Percentiles rank a stretch among this genome's conserved stretches.
phyloP scores from a whole-genome alignment of 2,888 invertebrate species.

The Phytoseiulus persimilis region DNA sequence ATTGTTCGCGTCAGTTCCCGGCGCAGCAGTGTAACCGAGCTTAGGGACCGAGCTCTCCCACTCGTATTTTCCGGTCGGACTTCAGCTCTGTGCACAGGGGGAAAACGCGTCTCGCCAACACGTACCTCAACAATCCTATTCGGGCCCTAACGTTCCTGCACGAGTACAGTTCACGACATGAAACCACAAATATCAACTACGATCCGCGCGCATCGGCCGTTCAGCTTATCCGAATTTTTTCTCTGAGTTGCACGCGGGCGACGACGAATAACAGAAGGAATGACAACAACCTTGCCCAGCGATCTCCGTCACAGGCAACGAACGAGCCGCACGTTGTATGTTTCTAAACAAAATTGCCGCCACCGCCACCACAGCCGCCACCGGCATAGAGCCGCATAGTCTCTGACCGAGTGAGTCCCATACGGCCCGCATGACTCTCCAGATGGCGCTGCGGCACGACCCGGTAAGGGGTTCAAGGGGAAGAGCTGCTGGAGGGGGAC shows the following conservation, averaged over 20 bases:
- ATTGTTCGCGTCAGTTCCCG: no score
- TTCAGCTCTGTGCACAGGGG: no score
- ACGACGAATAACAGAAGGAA: not conserved
- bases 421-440: not conserved
- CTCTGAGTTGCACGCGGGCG: not conserved
- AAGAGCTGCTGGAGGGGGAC: not conserved
- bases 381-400: not conserved
- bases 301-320: not conserved
- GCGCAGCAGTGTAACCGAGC: no score
- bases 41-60: no score
- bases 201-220: not conserved
- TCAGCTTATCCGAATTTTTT: not conserved
- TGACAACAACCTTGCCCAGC: not conserved
- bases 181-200: not conserved
- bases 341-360: not conserved
- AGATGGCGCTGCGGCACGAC: not conserved
- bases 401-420: not conserved
- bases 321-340: not conserved
- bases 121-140: not conserved
- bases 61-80: no score
- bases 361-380: not conserved
- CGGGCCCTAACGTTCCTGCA: not conserved
- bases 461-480: not conserved
- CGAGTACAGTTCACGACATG: not conserved
- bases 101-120: no score